phyloP scores from a whole-genome alignment of 1,140 invertebrate genomes.

The Triops longicaudatus region DNA sequence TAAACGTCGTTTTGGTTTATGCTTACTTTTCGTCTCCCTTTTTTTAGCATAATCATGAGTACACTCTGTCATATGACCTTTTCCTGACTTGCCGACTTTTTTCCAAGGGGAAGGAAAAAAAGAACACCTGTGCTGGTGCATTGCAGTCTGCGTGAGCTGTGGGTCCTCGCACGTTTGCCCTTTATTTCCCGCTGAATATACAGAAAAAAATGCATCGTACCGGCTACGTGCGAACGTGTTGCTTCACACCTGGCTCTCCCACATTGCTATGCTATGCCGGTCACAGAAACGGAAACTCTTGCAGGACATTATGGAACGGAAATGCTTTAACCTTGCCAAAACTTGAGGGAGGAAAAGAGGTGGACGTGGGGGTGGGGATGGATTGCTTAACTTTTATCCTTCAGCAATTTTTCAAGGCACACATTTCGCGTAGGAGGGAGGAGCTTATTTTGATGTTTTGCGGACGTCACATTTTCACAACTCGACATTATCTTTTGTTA shows the following conservation, averaged over 20 bases:
- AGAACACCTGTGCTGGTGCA: not conserved
- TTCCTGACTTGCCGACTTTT: too few relatives aligned
- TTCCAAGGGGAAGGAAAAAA: not conserved
- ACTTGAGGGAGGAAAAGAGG: not conserved
- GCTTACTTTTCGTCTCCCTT: not conserved
- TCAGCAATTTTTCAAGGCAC: not conserved
- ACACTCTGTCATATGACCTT: not conserved
- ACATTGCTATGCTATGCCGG: not conserved
- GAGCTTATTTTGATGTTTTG: not conserved
- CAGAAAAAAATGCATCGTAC: not conserved
- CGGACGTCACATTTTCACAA: not conserved
- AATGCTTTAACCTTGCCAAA: slow-evolving; percentile 12
- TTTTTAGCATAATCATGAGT: slow-evolving; percentile 1
- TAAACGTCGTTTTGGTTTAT: not conserved
- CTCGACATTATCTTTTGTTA: not conserved
- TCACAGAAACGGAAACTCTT: not conserved
- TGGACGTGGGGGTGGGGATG: not conserved
- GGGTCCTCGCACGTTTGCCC: not conserved
- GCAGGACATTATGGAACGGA: not conserved
- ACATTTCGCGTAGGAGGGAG: not conserved
- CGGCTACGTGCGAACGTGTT: not conserved
- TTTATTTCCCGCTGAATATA: not conserved
- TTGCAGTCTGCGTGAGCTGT: not conserved
- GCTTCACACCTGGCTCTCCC: not conserved
- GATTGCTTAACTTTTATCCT: not conserved